Evolutionary conservation across 2,888 invertebrate species (phyloP).

Genomic region (Terebella lapidaria): DNA sequence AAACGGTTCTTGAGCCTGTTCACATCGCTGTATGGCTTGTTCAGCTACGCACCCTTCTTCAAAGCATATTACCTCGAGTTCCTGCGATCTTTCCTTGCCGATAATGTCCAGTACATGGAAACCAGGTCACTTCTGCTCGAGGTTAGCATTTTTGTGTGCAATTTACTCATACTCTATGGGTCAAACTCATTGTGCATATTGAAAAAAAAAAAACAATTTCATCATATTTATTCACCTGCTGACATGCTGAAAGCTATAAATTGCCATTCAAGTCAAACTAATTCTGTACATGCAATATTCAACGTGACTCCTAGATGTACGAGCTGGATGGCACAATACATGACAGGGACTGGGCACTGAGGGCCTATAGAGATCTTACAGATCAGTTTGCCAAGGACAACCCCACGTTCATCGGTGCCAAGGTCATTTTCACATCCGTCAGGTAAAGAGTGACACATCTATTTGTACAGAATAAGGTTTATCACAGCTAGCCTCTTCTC

Average conservation of each 20-base stretch:
- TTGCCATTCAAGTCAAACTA: no score
- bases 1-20: conserved; percentile 31
- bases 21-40: conserved; percentile 29
- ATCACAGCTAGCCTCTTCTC: not conserved
- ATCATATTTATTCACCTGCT: no score
- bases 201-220: no score
- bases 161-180: not conserved
- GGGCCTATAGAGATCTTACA: conserved; percentile 29
- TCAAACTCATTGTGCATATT: no score
- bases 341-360: conserved; percentile 25
- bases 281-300: no score
- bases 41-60: conserved; percentile 38
- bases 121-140: conserved; percentile 31
- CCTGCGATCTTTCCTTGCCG: conserved; percentile 32
- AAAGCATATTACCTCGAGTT: conserved; percentile 36
- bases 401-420: conserved; percentile 36
- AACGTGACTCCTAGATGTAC: conserved; percentile 38
- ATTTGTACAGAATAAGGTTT: not conserved
- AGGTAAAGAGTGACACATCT: no score
- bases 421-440: conserved; percentile 26
- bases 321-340: conserved; percentile 32
- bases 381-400: conserved; percentile 27
- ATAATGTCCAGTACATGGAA: conserved; percentile 48
- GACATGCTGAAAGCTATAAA: no score
- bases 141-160: no score